phyloP scores from a whole-genome alignment of 2,113 vertebrate species.

The Rhynchomys soricoides region DNA sequence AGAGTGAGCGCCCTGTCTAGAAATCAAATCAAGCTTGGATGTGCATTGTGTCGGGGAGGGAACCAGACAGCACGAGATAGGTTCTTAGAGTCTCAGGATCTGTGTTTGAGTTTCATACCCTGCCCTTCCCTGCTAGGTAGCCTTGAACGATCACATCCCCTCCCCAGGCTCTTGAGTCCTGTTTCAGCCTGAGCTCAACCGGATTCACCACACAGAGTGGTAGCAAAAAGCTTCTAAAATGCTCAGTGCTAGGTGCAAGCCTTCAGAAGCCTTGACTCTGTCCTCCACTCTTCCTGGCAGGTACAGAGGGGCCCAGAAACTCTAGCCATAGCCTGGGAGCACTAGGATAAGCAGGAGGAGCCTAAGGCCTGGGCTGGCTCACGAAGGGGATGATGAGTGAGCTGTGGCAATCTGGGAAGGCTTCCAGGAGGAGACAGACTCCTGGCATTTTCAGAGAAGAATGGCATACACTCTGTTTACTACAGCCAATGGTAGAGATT shows the following conservation, averaged over 20 bases:
- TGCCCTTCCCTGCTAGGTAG: background rate
- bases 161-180: background rate
- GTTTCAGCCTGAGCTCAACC: background rate
- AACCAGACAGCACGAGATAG: background rate
- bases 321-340: background rate
- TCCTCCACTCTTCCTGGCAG: background rate
- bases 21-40: background rate
- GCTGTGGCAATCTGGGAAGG: background rate
- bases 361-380: background rate
- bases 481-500: background rate
- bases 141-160: background rate
- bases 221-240: background rate
- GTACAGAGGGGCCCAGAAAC: background rate
- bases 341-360: background rate
- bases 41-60: background rate
- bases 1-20: background rate
- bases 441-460: background rate
- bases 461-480: background rate
- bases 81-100: background rate
- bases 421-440: background rate
- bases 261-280: background rate
- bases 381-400: background rate
- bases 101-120: background rate
- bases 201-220: background rate
- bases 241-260: rapidly evolving